phyloP scores from a whole-genome alignment of 2,113 vertebrate species.

The Pluvialis apricaria region DNA sequence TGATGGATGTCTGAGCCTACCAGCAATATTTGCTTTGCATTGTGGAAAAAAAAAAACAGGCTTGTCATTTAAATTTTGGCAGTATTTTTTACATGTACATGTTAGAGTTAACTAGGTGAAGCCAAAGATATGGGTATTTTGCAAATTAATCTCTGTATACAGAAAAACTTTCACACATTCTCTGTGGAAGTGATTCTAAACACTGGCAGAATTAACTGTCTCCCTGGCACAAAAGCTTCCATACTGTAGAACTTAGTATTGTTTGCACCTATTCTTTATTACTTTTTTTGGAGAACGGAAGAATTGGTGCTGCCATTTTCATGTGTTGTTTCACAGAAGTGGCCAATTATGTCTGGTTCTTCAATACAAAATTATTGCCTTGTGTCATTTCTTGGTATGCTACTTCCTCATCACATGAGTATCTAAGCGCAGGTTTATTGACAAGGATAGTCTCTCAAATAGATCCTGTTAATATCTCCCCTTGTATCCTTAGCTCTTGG shows the following conservation, averaged over 20 bases:
- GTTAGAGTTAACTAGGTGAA: background rate
- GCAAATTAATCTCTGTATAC: background rate
- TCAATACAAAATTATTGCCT: background rate
- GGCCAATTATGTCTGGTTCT: background rate
- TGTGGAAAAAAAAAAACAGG: background rate
- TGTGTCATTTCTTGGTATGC: background rate
- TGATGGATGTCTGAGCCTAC: background rate
- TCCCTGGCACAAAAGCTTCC: background rate
- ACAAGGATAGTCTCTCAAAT: background rate
- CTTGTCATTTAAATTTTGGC: background rate
- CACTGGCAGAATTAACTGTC: background rate
- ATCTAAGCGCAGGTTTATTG: background rate
- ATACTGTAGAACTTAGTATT: background rate
- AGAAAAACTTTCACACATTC: background rate
- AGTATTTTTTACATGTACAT: background rate
- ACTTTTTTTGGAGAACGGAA: background rate
- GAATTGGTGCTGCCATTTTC: background rate
- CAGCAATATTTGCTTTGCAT: background rate
- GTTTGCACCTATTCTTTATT: background rate
- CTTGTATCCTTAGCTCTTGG: background rate
- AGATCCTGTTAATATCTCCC: background rate
- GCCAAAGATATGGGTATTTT: background rate
- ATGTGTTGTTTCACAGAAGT: background rate
- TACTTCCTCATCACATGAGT: fast-evolving
- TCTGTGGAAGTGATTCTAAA: background rate